Conservation (phyloP, 2,113 vertebrate genomes). For the Albula glossodonta region DNA sequence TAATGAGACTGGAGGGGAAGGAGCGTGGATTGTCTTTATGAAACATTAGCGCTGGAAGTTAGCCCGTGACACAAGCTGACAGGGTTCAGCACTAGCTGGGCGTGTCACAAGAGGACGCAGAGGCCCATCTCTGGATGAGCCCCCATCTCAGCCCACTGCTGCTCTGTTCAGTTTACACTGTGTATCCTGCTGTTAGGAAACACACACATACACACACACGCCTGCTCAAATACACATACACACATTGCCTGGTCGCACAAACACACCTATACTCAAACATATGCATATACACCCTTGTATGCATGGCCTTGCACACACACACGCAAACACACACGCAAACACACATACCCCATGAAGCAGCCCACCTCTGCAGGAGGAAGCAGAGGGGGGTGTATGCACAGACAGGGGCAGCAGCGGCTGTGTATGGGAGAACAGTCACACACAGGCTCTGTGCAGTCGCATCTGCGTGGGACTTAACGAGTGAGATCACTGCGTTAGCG, state of each 20-base stretch:
- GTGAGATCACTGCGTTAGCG: not conserved
- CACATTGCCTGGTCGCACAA: not conserved
- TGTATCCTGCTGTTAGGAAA: not conserved
- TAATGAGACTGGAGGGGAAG: not conserved
- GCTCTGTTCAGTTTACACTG: not conserved
- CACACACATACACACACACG: not conserved
- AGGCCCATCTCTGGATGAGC: not conserved
- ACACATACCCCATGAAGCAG: not conserved
- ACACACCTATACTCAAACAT: no score
- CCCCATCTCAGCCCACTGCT: not conserved
- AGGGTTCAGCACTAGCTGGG: not conserved
- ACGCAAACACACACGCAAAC: not conserved
- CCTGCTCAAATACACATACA: not conserved
- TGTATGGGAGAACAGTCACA: not conserved
- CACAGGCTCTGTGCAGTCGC: not conserved
- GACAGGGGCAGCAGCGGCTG: no score
- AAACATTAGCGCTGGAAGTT: not conserved
- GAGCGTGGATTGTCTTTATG: not conserved
- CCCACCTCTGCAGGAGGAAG: no score
- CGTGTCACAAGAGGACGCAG: no score
- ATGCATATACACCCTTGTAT: not conserved
- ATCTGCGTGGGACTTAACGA: not conserved
- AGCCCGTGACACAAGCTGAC: not conserved
- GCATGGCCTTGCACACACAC: not conserved
- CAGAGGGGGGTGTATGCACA: no score